Evolutionary conservation across 1,140 invertebrate genomes (phyloP), one percentile per base, ranked within the genome.

Genomic region (Augochlora pura): DNA sequence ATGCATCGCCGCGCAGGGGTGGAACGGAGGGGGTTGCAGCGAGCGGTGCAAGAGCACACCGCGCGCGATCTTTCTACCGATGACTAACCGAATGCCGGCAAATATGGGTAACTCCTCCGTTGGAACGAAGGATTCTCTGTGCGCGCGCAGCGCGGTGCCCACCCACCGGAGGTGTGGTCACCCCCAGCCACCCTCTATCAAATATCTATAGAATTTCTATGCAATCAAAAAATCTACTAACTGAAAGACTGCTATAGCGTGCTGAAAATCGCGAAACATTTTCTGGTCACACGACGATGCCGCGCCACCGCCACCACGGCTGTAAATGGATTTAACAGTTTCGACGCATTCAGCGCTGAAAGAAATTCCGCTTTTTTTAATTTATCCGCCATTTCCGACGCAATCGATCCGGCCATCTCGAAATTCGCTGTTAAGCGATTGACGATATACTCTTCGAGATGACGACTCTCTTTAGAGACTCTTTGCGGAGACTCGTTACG

Each of bases 141-240:
- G 86, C 87, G 87, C 87, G 86, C 86, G 78, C n/a, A n/a, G n/a
- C n/a, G 25, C 72, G 38, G 62, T 85, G 73, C 73, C 85, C 83
- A 81, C 83, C 85, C 85, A 70, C 81, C 54, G 75, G 85, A 83
- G 87, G 86, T 88, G 85, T 87, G 87, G 87, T 88, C 77, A 86
- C 57, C 65, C 71, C 65, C 71, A n/a, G 76, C 78, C 75, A 73
- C 52, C 60, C 32, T 57, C 46, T 57, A 54, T 62, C 32, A 71
- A 62, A 77, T 69, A 25, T 68, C 42, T 27, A 78, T 68, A 67
- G 32, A 78, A 59, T 78, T 82, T 27, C 25, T 54, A 18, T 32
- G 21, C 60, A 78, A 69, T 74, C 60, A 69, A 74, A 68, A 81
- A 82, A 27, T 70, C 70, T 18, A 66, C 21, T 12, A n/a, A 42